Evolutionary conservation across 2,888 invertebrate genomes (phyloP), one percentile per base, ranked within the genome.

Genomic region (Campoplex capitator): DNA sequence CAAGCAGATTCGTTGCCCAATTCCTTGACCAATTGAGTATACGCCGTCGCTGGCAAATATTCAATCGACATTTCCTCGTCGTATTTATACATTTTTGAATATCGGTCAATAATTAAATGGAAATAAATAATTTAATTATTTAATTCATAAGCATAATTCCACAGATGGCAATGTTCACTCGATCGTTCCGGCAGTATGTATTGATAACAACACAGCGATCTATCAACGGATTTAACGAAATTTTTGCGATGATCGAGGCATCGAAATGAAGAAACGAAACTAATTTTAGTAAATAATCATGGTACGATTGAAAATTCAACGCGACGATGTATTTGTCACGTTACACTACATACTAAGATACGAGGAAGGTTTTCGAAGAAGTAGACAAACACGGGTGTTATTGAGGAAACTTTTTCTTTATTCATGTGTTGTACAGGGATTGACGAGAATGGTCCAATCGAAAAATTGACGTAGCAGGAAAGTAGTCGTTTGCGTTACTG

Each of bases 11-110:
- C 42, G 48, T 89, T 88, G 56, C 90, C 88, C 8, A 93, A 86
- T 82, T 91, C 91, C 35, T 84, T 71, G 6, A 92, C 70, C 54
- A 93, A 87, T 80, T 92, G 91, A n/a, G 89, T 90, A 28, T 92
- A 89, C 11, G 90, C 74, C 32, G 75, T 68, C 18, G 76, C 54
- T 68, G 93, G 92, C 77, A 93, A 85, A 67, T 79, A 73, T 58
- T 91, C 89, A 18, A 93, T 83, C n/a, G 81, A 85, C 42, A 90
- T 68, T 32, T 92, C 86, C 75, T 91, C 88, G 18, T 91, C 85
- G 23, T 89, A 90, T 76, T 78, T 86, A 65, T 88, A 88, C 93
- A 92, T 93, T 78, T 65, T 84, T 45, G 45, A 56, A 18, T 18
- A 78, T 58, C 58, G 56, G 77, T 58, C 56, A 58, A 84, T 88